Conservation (phyloP, 2,888 invertebrate genomes). For the Acanthococcus lagerstroemiae region DNA sequence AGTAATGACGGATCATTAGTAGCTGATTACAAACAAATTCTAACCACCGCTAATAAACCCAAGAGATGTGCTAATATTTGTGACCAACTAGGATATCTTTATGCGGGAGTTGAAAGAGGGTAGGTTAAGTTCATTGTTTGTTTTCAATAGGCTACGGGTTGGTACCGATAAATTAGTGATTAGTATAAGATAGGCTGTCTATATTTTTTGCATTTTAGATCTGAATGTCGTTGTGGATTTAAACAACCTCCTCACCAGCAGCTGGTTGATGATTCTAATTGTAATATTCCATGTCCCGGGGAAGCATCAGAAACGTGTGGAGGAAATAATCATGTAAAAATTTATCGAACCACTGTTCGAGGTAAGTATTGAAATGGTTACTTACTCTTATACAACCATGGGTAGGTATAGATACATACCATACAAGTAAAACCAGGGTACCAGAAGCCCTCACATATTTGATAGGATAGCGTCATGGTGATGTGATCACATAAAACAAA, state of each 20-base stretch:
- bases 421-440: too few species aligned
- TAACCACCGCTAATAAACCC: conserved; percentile 25
- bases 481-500: too few species aligned
- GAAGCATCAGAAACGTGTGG: conserved; percentile 29
- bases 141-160: too few species aligned
- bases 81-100: conserved; percentile 25
- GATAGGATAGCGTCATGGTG: too few species aligned
- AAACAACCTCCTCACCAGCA: background rate
- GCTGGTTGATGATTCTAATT: conserved; percentile 4
- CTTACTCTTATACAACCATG: too few species aligned
- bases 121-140: background rate
- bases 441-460: too few species aligned
- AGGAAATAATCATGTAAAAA: conserved; percentile 16
- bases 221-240: conserved; percentile 30
- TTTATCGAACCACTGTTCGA: conserved; percentile 17
- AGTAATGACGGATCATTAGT: conserved; percentile 14
- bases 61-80: conserved; percentile 25
- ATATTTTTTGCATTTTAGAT: conserved; percentile 22
- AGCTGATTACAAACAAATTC: conserved; percentile 9
- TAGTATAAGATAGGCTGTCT: background rate
- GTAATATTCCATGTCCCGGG: conserved; percentile 20
- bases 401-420: too few species aligned
- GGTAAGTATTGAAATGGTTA: too few species aligned
- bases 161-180: too few species aligned
- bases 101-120: conserved; percentile 29